Conservation (phyloP, 2,113 vertebrate genomes). For the Ardeotis arabs region DNA sequence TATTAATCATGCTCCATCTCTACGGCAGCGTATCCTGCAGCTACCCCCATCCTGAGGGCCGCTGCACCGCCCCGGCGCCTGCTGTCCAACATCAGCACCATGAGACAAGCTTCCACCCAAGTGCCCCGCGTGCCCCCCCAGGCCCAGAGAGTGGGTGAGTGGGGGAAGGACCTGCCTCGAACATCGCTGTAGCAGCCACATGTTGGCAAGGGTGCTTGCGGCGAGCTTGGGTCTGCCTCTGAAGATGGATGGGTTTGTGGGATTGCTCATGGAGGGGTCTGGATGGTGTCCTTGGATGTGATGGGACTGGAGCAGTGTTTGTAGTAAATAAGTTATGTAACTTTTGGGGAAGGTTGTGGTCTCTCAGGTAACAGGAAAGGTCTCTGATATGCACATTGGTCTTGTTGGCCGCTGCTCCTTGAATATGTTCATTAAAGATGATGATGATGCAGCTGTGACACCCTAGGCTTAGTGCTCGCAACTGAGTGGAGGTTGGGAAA, state of each 20-base stretch:
- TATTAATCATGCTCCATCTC: not conserved
- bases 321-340: not conserved
- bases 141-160: constrained; percentile 87
- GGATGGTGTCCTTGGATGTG: not conserved
- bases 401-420: not conserved
- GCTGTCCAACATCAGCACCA: constrained; percentile 79
- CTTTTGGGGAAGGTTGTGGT: not conserved
- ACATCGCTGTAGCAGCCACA: accelerated
- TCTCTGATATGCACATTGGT: not conserved
- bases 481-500: not conserved
- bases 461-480: not conserved
- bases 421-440: not conserved
- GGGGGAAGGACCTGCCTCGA: not conserved
- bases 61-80: constrained; percentile 66
- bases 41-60: constrained; percentile 71
- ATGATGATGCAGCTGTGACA: not conserved
- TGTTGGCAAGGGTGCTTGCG: not conserved
- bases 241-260: not conserved
- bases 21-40: constrained; percentile 56
- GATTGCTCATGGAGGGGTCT: accelerated
- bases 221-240: not conserved
- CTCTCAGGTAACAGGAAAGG: not conserved
- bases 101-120: constrained; percentile 88
- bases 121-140: constrained; percentile 77
- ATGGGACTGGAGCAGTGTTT: not conserved